These are phyloP conservation scores for Oryzias javanicus DNA, from an alignment of 2,113 vertebrate species.

Conservation along the genomic window DNA sequence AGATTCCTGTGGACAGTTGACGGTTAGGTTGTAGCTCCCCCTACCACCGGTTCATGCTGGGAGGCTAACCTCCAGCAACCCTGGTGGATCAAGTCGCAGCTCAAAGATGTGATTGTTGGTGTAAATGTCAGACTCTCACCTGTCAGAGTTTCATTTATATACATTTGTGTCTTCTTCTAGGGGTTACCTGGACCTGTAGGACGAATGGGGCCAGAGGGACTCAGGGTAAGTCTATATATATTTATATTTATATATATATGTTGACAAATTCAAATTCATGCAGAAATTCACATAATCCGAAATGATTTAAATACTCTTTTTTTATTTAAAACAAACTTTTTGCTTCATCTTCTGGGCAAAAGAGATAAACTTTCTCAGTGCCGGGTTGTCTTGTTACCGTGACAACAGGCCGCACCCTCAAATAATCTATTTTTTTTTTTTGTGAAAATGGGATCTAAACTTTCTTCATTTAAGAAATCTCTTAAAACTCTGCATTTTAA, in stretches of 20 bases:
- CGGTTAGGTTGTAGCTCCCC: constrained; percentile 63
- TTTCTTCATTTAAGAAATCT: too few species aligned
- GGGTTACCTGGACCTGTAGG: constrained; percentile 93
- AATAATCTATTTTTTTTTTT: too few species aligned
- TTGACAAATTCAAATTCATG: too few species aligned
- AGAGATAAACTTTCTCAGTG: too few species aligned
- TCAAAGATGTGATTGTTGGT: constrained; percentile 10
- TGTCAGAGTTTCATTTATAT: neutral
- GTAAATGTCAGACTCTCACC: constrained; percentile 1
- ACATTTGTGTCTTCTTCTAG: constrained; percentile 69
- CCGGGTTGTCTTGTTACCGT: too few species aligned
- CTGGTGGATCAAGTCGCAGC: constrained; percentile 4
- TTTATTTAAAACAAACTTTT: too few species aligned
- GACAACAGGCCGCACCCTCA: too few species aligned
- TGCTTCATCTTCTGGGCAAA: too few species aligned
- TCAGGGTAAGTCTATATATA: constrained; percentile 81
- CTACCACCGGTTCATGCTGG: constrained; percentile 47
- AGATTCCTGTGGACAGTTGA: constrained; percentile 28
- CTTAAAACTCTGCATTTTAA: too few species aligned
- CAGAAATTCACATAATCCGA: too few species aligned
- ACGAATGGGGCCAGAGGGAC: constrained; percentile 87
- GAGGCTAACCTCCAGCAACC: neutral
- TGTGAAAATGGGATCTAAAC: too few species aligned
- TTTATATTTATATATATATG: neutral
- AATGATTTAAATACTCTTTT: too few species aligned